Percentiles rank a stretch among this genome's conserved stretches.
Conservation (phyloP, 2,797 vertebrate genomes). For the Darevskia mixta region DNA sequence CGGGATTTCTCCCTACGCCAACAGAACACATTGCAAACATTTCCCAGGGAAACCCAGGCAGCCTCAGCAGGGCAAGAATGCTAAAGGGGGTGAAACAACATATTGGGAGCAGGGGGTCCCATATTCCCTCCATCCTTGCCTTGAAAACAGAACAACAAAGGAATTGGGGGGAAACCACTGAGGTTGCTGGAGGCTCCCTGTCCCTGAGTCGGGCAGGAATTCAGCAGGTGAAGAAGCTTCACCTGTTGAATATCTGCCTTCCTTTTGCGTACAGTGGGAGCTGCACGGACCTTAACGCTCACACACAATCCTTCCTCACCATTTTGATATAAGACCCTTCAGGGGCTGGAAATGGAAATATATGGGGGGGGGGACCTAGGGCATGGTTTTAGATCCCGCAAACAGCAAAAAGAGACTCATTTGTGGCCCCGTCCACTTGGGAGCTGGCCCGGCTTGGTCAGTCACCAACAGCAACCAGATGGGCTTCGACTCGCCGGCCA, state of each 20-base stretch:
- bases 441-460: not conserved
- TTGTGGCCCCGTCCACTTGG: too few relatives aligned
- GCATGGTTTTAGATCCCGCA: not conserved
- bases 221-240: not conserved
- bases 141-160: not conserved
- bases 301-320: not conserved
- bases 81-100: fast-evolving
- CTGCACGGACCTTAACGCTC: not conserved
- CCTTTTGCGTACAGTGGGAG: not conserved
- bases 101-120: not conserved
- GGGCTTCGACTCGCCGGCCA: constrained; percentile 6
- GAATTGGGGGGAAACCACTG: not conserved
- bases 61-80: not conserved
- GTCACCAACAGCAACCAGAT: constrained; percentile 66
- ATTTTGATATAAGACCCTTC: not conserved
- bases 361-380: not conserved
- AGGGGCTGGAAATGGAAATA: not conserved
- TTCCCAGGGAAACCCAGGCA: constrained; percentile 1
- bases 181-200: not conserved
- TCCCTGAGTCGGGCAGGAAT: not conserved
- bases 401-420: too few relatives aligned
- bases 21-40: not conserved
- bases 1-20: not conserved
- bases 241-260: not conserved
- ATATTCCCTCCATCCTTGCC: not conserved